Conservation (phyloP, 2,113 vertebrate genomes). For the Corythoichthys intestinalis region DNA sequence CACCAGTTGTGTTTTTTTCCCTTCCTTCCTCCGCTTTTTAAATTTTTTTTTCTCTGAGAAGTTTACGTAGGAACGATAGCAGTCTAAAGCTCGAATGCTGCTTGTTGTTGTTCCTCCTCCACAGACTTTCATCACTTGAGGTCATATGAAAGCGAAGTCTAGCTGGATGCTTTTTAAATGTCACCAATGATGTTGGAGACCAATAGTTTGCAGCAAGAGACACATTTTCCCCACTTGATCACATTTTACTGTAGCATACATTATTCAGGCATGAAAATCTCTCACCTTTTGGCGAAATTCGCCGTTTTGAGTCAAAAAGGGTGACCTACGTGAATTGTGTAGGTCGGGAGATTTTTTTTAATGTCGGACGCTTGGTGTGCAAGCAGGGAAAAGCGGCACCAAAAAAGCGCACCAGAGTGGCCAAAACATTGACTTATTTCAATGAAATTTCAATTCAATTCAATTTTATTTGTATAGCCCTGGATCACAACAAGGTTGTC, state of each 20-base stretch:
- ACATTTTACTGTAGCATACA: neutral
- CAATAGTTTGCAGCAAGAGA: neutral
- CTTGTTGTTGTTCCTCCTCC: constrained; percentile 31
- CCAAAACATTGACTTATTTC: too few species aligned
- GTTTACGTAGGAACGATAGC: constrained; percentile 53
- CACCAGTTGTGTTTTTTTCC: constrained; percentile 55
- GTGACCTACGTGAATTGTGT: too few species aligned
- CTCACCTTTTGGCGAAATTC: too few species aligned
- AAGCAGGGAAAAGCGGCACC: too few species aligned
- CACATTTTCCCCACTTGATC: neutral
- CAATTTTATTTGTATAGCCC: too few species aligned
- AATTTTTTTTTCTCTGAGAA: constrained; percentile 24
- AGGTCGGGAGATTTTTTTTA: too few species aligned
- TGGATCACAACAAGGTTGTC: too few species aligned
- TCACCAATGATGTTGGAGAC: neutral
- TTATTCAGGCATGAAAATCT: neutral
- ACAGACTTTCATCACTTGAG: constrained; percentile 38
- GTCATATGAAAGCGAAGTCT: constrained; percentile 7
- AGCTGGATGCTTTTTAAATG: constrained; percentile 16
- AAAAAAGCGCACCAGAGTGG: too few species aligned
- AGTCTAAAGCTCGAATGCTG: constrained; percentile 38
- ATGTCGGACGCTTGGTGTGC: too few species aligned
- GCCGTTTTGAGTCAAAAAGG: too few species aligned
- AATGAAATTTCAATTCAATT: too few species aligned
- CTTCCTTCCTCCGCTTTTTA: too few species aligned